These are phyloP conservation scores for Drosophila oshimai DNA, from an alignment of 1,140 invertebrate species.

Conservation along the genomic window DNA sequence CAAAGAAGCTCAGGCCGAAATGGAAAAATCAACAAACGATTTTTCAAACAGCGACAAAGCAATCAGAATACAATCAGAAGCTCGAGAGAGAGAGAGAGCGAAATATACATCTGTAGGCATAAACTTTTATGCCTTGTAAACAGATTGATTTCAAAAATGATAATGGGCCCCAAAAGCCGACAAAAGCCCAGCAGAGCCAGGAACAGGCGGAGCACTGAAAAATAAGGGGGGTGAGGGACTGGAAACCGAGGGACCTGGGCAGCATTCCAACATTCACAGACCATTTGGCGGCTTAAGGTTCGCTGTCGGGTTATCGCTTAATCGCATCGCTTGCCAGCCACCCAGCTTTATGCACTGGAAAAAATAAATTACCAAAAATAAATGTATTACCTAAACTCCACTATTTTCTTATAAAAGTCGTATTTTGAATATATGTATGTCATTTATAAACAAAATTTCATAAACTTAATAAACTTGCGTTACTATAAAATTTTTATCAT, in stretches of 20 bases:
- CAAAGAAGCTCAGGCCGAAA: slow-evolving; percentile 36
- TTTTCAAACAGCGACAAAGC: slow-evolving; percentile 50
- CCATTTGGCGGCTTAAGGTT: slow-evolving; percentile 79
- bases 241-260: neutral
- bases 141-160: slow-evolving; percentile 80
- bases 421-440: neutral
- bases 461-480: too few relatives aligned
- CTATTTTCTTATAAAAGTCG: too few relatives aligned
- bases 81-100: slow-evolving; percentile 18
- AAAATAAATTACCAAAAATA: neutral
- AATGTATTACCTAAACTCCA: too few relatives aligned
- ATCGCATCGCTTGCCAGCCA: slow-evolving; percentile 69
- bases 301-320: slow-evolving; percentile 76
- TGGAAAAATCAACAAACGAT: slow-evolving; percentile 73
- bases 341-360: slow-evolving; percentile 4
- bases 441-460: too few relatives aligned
- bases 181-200: slow-evolving; percentile 53
- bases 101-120: slow-evolving; percentile 29
- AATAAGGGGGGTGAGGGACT: neutral
- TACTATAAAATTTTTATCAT: too few relatives aligned
- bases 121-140: slow-evolving; percentile 66
- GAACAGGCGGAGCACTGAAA: neutral
- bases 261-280: slow-evolving; percentile 75
- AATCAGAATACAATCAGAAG: slow-evolving; percentile 35
- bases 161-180: slow-evolving; percentile 69